A percentile compares a stretch with the other conserved stretches of the same genome.
phyloP scores from a whole-genome alignment of 2,113 vertebrate genomes.

The Centropristis striata region DNA sequence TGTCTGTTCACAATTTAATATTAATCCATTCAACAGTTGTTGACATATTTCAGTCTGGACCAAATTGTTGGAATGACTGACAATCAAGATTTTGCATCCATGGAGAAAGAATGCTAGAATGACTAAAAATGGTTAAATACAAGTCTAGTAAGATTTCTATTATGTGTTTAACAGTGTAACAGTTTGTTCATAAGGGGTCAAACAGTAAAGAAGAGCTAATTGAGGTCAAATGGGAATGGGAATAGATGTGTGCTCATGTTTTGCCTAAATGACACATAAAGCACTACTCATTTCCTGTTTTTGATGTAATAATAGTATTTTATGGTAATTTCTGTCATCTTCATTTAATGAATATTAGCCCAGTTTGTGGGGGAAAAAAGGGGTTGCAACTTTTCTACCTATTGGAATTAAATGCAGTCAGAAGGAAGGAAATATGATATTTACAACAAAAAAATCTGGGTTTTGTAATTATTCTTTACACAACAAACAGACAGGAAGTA shows the following conservation, averaged over 20 bases:
- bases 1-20: background rate
- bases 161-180: background rate
- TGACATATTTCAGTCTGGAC: conserved; percentile 5
- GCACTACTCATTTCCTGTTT: no score
- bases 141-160: no score
- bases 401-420: background rate
- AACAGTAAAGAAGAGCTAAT: background rate
- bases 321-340: background rate
- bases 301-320: background rate
- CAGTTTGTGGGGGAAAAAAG: background rate
- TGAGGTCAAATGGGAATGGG: background rate
- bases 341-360: background rate
- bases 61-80: background rate
- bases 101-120: no score
- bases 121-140: no score
- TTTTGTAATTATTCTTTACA: background rate
- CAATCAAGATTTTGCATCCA: background rate
- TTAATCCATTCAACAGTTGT: background rate
- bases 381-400: background rate
- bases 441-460: background rate
- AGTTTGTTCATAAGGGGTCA: background rate
- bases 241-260: background rate
- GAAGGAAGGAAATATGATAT: background rate
- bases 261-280: background rate
- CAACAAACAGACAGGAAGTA: background rate